phyloP scores from a whole-genome alignment of 2,797 vertebrate species.

The Danio jaintianensis region DNA sequence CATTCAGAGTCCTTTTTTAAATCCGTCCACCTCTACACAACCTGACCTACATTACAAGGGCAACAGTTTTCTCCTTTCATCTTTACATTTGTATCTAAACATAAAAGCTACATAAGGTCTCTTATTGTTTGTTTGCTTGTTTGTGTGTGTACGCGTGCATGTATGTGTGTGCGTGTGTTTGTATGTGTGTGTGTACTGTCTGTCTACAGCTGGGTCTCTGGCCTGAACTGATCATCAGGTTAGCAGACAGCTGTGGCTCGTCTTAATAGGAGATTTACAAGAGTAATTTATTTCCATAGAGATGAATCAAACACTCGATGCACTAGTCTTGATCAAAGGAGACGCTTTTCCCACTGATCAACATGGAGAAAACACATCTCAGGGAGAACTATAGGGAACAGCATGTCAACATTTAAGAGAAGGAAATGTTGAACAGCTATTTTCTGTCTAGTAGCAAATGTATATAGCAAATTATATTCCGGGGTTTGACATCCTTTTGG shows the following conservation, averaged over 20 bases:
- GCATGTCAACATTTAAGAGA: neutral
- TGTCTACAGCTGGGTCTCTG: neutral
- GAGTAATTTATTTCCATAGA: slow-evolving; percentile 41
- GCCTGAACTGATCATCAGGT: neutral
- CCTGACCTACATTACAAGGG: neutral
- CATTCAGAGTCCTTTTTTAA: neutral
- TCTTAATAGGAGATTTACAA: slow-evolving; percentile 34
- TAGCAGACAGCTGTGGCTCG: slow-evolving; percentile 36
- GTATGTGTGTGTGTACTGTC: neutral
- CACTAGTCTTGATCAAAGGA: slow-evolving; percentile 1
- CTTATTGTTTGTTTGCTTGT: neutral
- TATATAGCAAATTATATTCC: too few relatives aligned
- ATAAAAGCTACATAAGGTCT: neutral
- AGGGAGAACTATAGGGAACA: neutral
- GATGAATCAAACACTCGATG: slow-evolving; percentile 26
- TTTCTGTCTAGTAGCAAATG: too few relatives aligned
- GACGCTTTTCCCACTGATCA: neutral
- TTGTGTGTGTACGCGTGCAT: too few relatives aligned
- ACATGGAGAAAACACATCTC: neutral
- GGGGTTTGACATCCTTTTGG: too few relatives aligned
- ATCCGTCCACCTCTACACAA: neutral
- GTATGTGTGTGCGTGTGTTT: too few relatives aligned
- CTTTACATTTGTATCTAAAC: neutral
- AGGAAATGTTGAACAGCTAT: too few relatives aligned
- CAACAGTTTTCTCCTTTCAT: neutral